These are phyloP conservation scores for Electrophaes corylata DNA, from an alignment of 2,888 invertebrate species.

Conservation along the genomic window DNA sequence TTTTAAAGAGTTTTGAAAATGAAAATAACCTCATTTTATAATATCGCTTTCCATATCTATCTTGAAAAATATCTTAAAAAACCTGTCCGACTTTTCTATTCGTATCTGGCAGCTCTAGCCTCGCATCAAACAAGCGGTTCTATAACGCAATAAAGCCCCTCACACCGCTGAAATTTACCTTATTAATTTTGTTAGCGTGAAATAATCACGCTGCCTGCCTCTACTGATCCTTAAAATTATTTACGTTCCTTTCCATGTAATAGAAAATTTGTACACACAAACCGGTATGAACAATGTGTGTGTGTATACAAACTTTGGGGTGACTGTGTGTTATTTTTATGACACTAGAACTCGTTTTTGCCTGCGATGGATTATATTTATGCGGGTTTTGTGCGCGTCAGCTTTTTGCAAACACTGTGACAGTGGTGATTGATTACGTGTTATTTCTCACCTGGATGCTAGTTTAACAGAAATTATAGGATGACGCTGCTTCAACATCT, in stretches of 20 bases:
- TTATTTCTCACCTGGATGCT: constrained; percentile 30
- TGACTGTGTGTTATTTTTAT: constrained; percentile 35
- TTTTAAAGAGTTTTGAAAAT: neutral
- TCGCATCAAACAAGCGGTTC: constrained; percentile 62
- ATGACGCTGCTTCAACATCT: constrained; percentile 2
- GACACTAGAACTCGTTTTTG: constrained; percentile 31
- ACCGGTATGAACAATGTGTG: constrained; percentile 30
- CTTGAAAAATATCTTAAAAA: too few species aligned
- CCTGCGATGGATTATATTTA: constrained; percentile 25
- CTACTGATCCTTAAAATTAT: constrained; percentile 71
- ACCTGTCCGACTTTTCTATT: constrained; percentile 23
- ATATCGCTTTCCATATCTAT: too few species aligned
- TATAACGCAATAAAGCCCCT: constrained; percentile 64
- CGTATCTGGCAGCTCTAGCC: constrained; percentile 40
- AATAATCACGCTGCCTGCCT: constrained; percentile 69
- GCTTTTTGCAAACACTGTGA: constrained; percentile 29
- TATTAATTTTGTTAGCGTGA: constrained; percentile 76
- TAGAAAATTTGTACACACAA: constrained; percentile 44
- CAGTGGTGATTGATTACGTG: constrained; percentile 36
- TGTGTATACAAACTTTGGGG: constrained; percentile 21
- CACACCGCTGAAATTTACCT: constrained; percentile 66
- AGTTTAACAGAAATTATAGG: constrained; percentile 23
- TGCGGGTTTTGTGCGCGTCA: constrained; percentile 23
- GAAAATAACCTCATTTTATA: too few species aligned
- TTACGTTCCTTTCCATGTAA: constrained; percentile 57